Evolutionary conservation across 37 sponge, comb jelly and placozoan genomes (phyloP).

Genomic region (Beroe forskalii): DNA sequence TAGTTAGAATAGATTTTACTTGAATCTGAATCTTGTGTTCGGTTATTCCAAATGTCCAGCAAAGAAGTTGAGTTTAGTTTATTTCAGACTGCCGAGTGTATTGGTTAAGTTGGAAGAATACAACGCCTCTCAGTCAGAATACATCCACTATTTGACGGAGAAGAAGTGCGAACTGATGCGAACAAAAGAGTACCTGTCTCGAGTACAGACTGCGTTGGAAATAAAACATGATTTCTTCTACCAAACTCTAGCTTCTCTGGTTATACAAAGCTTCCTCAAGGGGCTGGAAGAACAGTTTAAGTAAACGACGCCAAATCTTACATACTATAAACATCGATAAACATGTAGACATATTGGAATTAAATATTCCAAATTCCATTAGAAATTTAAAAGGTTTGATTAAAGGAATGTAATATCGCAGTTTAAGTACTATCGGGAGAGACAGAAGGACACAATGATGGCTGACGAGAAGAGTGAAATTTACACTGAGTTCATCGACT

Average conservation of each 20-base stretch:
- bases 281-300: slow-evolving; percentile 39
- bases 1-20: too few species aligned
- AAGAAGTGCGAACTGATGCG: slow-evolving; percentile 32
- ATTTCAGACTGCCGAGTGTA: not conserved
- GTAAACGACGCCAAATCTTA: too few species aligned
- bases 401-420: too few species aligned
- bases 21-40: too few species aligned
- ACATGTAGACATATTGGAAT: too few species aligned
- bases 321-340: too few species aligned
- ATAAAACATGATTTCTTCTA: slow-evolving; percentile 55
- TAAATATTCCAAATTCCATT: too few species aligned
- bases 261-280: slow-evolving; percentile 18
- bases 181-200: slow-evolving; percentile 39
- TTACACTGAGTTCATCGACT: slow-evolving; percentile 32
- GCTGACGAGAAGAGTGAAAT: slow-evolving; percentile 35
- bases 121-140: not conserved
- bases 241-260: slow-evolving; percentile 8
- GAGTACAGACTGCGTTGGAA: slow-evolving; percentile 8
- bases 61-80: too few species aligned
- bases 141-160: slow-evolving; percentile 51
- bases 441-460: not conserved
- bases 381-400: too few species aligned
- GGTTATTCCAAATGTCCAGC: too few species aligned
- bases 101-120: slow-evolving; percentile 21
- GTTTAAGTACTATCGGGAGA: not conserved